Conservation (phyloP, 2,888 invertebrate genomes). For the Ischnura elegans region DNA sequence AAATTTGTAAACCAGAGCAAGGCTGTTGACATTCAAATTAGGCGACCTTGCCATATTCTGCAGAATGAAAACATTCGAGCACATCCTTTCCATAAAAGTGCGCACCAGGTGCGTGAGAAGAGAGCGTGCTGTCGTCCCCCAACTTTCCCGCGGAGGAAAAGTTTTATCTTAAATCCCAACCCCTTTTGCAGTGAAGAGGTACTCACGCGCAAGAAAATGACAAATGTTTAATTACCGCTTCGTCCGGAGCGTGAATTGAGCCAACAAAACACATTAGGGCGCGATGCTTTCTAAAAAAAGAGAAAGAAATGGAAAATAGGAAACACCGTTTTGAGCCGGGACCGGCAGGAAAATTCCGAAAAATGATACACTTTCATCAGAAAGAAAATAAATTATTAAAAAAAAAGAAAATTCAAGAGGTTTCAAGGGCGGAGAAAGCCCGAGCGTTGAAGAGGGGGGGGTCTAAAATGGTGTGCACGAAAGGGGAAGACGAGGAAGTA, state of each 20-base stretch:
- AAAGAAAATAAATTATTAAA: not conserved
- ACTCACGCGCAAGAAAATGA: not conserved
- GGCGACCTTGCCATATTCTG: not conserved
- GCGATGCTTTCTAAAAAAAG: not conserved
- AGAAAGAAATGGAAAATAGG: not conserved
- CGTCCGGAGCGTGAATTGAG: not conserved
- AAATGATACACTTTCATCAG: constrained; percentile 21
- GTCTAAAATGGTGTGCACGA: constrained; percentile 4
- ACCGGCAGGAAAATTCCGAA: not conserved
- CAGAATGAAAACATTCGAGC: not conserved
- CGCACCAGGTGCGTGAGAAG: not conserved
- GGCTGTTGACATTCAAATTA: no score
- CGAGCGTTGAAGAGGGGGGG: not conserved
- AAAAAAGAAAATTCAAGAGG: not conserved
- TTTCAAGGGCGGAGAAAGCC: not conserved
- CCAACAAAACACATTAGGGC: not conserved
- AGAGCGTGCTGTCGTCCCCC: not conserved
- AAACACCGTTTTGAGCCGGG: not conserved
- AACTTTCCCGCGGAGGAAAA: not conserved
- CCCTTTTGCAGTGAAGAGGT: no score
- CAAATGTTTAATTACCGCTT: not conserved
- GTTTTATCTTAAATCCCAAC: not conserved
- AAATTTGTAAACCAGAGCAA: no score
- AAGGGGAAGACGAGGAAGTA: not conserved
- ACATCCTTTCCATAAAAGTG: not conserved